Conservation (phyloP, 2,888 invertebrate species). For the Epinotia bilunana region DNA sequence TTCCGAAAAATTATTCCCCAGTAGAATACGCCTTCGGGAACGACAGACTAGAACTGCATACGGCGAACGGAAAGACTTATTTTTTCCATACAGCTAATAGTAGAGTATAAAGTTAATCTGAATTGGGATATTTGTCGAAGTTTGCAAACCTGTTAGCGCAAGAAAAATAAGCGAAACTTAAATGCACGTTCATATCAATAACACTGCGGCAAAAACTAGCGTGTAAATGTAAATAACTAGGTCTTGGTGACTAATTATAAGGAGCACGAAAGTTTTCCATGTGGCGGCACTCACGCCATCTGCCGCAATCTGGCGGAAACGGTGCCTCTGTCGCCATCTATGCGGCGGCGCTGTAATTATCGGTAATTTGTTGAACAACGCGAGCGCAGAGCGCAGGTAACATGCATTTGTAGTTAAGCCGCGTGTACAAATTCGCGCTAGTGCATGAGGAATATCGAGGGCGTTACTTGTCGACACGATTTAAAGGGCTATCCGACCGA, state of each 20-base stretch:
- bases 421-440: no score
- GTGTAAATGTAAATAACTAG: slow-evolving; percentile 41
- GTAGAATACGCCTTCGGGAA: no score
- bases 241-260: slow-evolving; percentile 44
- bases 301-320: slow-evolving; percentile 51
- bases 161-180: neutral
- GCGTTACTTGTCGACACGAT: no score
- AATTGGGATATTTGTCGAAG: neutral
- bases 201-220: slow-evolving; percentile 40
- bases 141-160: neutral
- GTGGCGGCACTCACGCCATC: slow-evolving; percentile 68
- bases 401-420: neutral
- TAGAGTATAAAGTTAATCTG: neutral
- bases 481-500: no score
- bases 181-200: slow-evolving; percentile 29
- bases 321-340: slow-evolving; percentile 44
- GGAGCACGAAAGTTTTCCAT: slow-evolving; percentile 60
- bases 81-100: neutral
- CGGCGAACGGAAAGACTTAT: no score
- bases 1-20: no score
- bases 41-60: no score
- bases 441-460: no score
- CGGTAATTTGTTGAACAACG: slow-evolving; percentile 33
- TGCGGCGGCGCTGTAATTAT: slow-evolving; percentile 25
- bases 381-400: slow-evolving; percentile 23